Evolutionary conservation across 1,140 invertebrate genomes (phyloP).

Genomic region (Lordiphosa collinella): DNA sequence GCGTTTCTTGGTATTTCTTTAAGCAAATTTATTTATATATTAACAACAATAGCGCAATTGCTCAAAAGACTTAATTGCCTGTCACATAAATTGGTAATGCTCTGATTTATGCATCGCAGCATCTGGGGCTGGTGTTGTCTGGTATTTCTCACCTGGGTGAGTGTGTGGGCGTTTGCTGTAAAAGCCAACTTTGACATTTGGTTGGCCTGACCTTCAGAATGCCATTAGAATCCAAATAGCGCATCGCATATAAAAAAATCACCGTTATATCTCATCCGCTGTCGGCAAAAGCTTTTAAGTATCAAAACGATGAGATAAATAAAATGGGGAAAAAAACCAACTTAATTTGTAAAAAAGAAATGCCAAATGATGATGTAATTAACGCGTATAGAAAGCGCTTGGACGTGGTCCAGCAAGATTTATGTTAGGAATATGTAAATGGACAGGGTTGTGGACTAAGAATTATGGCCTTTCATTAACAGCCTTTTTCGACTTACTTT

Average conservation of each 20-base stretch:
- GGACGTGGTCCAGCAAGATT: constrained; percentile 28
- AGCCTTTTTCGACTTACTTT: constrained; percentile 14
- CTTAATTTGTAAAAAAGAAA: constrained; percentile 48
- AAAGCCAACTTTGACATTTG: constrained; percentile 42
- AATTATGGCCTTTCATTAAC: constrained; percentile 28
- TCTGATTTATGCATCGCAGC: constrained; percentile 35
- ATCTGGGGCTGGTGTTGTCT: neutral
- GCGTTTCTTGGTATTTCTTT: constrained; percentile 20
- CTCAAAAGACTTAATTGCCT: constrained; percentile 54
- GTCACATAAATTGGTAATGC: constrained; percentile 59
- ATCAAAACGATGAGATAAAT: constrained; percentile 26
- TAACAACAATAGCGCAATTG: constrained; percentile 47
- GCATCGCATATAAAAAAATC: constrained; percentile 28
- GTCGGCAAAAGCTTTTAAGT: constrained; percentile 44
- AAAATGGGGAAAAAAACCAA: constrained; percentile 29
- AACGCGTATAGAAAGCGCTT: constrained; percentile 54
- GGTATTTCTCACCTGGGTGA: no score
- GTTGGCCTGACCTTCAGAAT: constrained; percentile 55
- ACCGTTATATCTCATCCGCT: constrained; percentile 24
- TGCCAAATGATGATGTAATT: constrained; percentile 64
- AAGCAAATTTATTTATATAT: constrained; percentile 26
- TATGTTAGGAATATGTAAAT: constrained; percentile 52
- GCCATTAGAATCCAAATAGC: constrained; percentile 44
- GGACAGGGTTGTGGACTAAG: constrained; percentile 7
- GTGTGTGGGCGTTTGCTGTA: no score